Conservation (phyloP, 2,797 vertebrate species). For the Salmo trutta region DNA sequence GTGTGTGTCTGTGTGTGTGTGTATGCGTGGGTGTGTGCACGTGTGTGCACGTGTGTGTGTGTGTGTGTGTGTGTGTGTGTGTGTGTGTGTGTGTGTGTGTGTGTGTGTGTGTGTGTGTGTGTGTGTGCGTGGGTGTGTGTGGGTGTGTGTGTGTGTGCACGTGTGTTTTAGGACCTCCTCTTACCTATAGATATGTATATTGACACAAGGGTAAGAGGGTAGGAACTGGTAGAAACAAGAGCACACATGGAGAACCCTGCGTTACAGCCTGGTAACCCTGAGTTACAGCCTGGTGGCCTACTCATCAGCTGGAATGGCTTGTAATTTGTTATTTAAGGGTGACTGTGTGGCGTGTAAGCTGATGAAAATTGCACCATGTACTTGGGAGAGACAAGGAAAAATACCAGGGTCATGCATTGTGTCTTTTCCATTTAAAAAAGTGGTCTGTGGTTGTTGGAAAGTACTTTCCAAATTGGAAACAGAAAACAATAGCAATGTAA, state of each 20-base stretch:
- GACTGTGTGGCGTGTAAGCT: constrained; percentile 59
- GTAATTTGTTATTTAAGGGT: constrained; percentile 75
- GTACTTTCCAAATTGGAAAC: constrained; percentile 9
- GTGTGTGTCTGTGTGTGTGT: too few species aligned
- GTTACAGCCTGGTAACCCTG: constrained; percentile 41
- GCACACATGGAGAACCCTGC: constrained; percentile 56
- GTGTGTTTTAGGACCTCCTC: background rate
- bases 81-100: too few species aligned
- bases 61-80: too few species aligned
- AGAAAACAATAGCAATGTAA: constrained; percentile 15
- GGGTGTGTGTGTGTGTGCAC: too few species aligned
- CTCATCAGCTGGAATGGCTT: constrained; percentile 67
- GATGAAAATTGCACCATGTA: constrained; percentile 58
- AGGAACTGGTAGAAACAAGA: constrained; percentile 51
- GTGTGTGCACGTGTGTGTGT: too few species aligned
- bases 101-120: too few species aligned
- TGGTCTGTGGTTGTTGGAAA: constrained; percentile 3
- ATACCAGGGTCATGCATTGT: constrained; percentile 30
- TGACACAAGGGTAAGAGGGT: constrained; percentile 59
- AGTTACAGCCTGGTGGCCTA: constrained; percentile 56
- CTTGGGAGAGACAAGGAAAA: constrained; percentile 16
- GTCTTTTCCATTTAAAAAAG: constrained; percentile 34
- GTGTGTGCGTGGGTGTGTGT: too few species aligned
- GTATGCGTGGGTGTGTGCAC: too few species aligned
- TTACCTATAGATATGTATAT: constrained; percentile 62